Conservation (phyloP, 2,888 invertebrate genomes). For the Craniophora ligustri region DNA sequence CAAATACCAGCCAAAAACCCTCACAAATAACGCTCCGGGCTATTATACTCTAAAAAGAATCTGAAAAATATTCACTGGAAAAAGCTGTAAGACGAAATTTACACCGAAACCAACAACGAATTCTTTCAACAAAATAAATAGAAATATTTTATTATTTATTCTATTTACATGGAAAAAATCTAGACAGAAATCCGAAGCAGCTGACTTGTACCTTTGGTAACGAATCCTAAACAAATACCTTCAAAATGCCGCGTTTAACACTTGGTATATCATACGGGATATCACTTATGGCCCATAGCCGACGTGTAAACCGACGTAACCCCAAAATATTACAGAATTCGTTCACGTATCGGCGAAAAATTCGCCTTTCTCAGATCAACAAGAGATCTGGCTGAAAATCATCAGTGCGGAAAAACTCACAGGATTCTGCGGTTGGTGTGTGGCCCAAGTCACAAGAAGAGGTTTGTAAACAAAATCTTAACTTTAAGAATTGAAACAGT, state of each 20-base stretch:
- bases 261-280: constrained; percentile 60
- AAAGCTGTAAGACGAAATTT: background rate
- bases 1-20: no score
- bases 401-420: constrained; percentile 83
- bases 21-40: background rate
- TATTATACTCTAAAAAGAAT: background rate
- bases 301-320: constrained; percentile 54
- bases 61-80: background rate
- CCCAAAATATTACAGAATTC: constrained; percentile 72
- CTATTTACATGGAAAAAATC: constrained; percentile 21
- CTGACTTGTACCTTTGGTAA: constrained; percentile 45
- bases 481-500: no score
- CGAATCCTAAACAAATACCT: constrained; percentile 61
- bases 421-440: constrained; percentile 60
- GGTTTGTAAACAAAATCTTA: no score
- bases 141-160: constrained; percentile 2
- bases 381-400: constrained; percentile 82
- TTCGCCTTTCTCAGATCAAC: constrained; percentile 85
- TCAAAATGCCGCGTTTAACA: constrained; percentile 42
- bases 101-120: constrained; percentile 2
- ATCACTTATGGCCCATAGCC: constrained; percentile 59
- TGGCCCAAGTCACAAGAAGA: constrained; percentile 38
- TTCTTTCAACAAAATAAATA: background rate
- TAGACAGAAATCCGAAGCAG: constrained; percentile 6
- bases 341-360: constrained; percentile 81